phyloP scores from a whole-genome alignment of 2,797 vertebrate species.

The Acanthurus tractus region DNA sequence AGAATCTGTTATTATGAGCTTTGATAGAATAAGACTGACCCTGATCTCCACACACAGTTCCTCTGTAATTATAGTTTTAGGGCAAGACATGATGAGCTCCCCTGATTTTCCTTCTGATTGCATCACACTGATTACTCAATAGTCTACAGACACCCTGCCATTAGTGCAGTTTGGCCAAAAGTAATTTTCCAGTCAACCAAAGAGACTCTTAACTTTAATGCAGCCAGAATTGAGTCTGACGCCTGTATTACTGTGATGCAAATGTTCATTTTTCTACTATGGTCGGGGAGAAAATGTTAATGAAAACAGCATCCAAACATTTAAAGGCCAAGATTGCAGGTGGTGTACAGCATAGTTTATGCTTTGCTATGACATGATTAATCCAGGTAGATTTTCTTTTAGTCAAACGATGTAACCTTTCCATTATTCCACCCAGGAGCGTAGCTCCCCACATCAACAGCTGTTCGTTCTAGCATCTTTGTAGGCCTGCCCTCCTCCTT shows the following conservation, averaged over 20 bases:
- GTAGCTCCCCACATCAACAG: too few relatives aligned
- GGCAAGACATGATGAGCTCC: constrained; percentile 41
- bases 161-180: constrained; percentile 39
- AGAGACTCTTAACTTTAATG: constrained; percentile 16
- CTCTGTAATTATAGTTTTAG: constrained; percentile 31
- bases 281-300: neutral
- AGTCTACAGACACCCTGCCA: constrained; percentile 18
- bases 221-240: neutral
- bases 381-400: neutral
- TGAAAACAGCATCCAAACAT: neutral
- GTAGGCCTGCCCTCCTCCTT: neutral
- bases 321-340: neutral
- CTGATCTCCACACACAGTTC: constrained; percentile 13
- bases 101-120: constrained; percentile 66
- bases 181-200: constrained; percentile 40
- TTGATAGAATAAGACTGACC: constrained; percentile 4
- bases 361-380: neutral
- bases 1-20: constrained; percentile 7
- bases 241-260: constrained; percentile 1
- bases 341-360: neutral
- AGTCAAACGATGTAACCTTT: neutral
- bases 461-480: too few relatives aligned
- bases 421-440: neutral
- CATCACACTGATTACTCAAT: constrained; percentile 59
- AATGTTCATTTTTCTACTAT: constrained; percentile 4